Percentiles rank a stretch among this genome's conserved stretches.
phyloP scores from a whole-genome alignment of 64 coral and sea anemone species.

The Dendrophyllia cribrosa region DNA sequence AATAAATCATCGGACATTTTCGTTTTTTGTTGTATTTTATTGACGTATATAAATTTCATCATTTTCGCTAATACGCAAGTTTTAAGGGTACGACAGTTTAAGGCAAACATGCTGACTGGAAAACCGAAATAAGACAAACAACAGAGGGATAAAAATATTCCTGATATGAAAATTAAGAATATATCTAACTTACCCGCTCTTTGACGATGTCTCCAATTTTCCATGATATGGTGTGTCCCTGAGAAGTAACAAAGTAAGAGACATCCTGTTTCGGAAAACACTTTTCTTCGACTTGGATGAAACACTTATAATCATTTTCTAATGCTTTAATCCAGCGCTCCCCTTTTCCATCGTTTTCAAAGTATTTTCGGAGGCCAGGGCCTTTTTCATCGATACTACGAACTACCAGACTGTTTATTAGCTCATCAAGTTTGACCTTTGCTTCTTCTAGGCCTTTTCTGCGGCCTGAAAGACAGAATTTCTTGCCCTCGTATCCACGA shows the following conservation, averaged over 20 bases:
- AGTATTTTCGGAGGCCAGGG: not conserved
- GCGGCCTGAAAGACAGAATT: not conserved
- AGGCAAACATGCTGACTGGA: too few species aligned
- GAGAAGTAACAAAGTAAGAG: not conserved
- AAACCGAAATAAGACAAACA: not conserved
- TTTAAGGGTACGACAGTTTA: too few species aligned
- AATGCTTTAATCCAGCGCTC: not conserved
- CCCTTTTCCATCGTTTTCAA: not conserved
- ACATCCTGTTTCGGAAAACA: not conserved
- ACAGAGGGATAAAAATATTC: not conserved
- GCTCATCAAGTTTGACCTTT: not conserved
- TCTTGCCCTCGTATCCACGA: not conserved
- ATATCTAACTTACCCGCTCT: not conserved
- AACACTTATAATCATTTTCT: not conserved
- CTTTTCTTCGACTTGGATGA: not conserved
- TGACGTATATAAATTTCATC: too few species aligned
- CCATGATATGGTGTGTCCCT: conserved; percentile 15
- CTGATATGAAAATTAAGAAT: not conserved
- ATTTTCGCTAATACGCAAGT: too few species aligned
- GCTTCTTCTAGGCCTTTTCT: not conserved
- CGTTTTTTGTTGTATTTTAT: too few species aligned
- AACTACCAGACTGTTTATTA: not conserved
- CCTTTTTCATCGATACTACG: not conserved
- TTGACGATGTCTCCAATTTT: not conserved
- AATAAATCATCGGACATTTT: too few species aligned